phyloP scores from a whole-genome alignment of 2,113 vertebrate species.

The Myrmophylax atrothorax region DNA sequence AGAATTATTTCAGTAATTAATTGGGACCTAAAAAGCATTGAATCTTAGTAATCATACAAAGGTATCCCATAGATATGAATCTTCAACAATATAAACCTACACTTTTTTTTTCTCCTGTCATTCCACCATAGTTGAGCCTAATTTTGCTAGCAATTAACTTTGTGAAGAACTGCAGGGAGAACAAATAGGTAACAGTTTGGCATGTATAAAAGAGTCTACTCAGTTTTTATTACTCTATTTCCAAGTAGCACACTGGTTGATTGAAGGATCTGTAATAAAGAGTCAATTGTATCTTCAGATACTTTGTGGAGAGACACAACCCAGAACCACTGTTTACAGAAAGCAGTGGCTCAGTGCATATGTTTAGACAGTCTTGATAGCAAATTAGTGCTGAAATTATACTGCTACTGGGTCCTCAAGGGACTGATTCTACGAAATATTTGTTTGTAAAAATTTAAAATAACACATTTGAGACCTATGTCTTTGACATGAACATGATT shows the following conservation, averaged over 20 bases:
- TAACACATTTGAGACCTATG: not conserved
- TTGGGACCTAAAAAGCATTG: not conserved
- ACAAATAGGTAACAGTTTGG: not conserved
- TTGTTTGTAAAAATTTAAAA: not conserved
- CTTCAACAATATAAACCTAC: not conserved
- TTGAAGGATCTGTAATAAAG: not conserved
- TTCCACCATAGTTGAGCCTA: not conserved
- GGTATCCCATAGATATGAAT: not conserved
- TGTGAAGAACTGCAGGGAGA: not conserved
- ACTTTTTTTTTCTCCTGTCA: not conserved
- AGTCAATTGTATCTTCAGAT: not conserved
- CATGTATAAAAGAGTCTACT: not conserved
- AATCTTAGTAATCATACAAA: not conserved
- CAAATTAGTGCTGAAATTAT: not conserved
- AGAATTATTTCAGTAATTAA: not conserved
- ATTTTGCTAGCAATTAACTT: not conserved
- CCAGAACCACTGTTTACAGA: not conserved
- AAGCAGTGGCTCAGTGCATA: not conserved
- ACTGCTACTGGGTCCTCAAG: not conserved
- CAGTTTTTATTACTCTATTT: not conserved
- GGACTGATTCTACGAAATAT: not conserved
- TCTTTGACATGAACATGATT: slow-evolving; percentile 9
- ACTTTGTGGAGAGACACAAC: not conserved
- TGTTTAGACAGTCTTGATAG: not conserved
- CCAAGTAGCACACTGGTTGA: not conserved